Evolutionary conservation across 2,113 vertebrate genomes (phyloP).

Genomic region (Gambusia holbrooki): DNA sequence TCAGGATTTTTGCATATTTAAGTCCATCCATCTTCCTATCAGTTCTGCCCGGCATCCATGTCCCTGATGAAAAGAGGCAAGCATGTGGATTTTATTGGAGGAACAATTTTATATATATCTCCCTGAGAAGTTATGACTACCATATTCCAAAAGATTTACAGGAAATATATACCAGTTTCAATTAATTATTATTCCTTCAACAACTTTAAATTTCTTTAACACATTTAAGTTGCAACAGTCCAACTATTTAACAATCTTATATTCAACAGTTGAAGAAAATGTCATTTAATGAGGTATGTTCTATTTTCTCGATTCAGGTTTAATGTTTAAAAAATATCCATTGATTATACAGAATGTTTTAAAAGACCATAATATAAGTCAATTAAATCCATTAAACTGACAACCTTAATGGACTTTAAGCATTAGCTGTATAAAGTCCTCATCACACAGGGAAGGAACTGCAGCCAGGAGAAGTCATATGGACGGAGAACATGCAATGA

Average conservation of each 20-base stretch:
- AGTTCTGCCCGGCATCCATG: neutral
- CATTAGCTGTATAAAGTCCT: neutral
- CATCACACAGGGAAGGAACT: slow-evolving; percentile 2
- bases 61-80: neutral
- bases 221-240: neutral
- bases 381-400: slow-evolving; percentile 4
- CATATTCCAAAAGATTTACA: too few species aligned
- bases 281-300: too few species aligned
- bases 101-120: neutral
- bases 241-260: too few species aligned
- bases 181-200: neutral
- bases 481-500: slow-evolving; percentile 14
- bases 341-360: neutral
- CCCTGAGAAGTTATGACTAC: too few species aligned
- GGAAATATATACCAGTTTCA: neutral
- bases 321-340: neutral
- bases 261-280: too few species aligned
- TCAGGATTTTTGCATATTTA: neutral
- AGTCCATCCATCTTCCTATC: neutral
- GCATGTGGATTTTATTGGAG: neutral
- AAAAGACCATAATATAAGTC: neutral
- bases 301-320: too few species aligned
- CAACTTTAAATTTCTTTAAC: neutral
- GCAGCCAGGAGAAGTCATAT: slow-evolving; percentile 17
- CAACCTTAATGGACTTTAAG: neutral